Conservation (phyloP, 2,797 vertebrate species). For the Melanotaenia trifasciata region DNA sequence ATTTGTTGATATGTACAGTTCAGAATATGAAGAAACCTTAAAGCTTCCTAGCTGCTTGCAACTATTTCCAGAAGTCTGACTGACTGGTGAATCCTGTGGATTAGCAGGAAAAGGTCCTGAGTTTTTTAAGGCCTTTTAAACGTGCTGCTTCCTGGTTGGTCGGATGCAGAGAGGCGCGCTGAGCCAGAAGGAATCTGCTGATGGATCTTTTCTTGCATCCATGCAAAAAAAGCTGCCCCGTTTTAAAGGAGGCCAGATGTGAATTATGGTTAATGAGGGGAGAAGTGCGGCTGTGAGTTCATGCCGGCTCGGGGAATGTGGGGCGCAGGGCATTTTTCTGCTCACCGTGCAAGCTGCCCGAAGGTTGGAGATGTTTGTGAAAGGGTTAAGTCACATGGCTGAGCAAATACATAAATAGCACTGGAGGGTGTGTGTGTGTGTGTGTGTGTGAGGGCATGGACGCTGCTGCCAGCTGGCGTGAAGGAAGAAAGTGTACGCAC, state of each 20-base stretch:
- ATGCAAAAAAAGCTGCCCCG: slow-evolving; percentile 41
- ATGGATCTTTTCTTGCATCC: slow-evolving; percentile 46
- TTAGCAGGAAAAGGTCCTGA: slow-evolving; percentile 5
- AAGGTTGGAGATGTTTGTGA: slow-evolving; percentile 59
- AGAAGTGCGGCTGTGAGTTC: slow-evolving; percentile 32
- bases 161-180: slow-evolving; percentile 8
- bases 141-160: slow-evolving; percentile 20
- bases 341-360: slow-evolving; percentile 49
- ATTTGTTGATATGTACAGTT: too few species aligned
- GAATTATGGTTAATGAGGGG: slow-evolving; percentile 61
- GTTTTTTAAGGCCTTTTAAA: slow-evolving; percentile 31
- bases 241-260: slow-evolving; percentile 66
- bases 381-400: slow-evolving; percentile 72
- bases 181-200: slow-evolving; percentile 53
- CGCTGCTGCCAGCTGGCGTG: slow-evolving; percentile 44
- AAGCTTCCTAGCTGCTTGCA: too few species aligned
- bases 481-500: background rate
- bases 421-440: slow-evolving; percentile 22
- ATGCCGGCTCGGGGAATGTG: slow-evolving; percentile 29
- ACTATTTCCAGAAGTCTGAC: too few species aligned
- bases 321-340: slow-evolving; percentile 55
- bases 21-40: too few species aligned
- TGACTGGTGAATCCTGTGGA: slow-evolving; percentile 9
- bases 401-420: slow-evolving; percentile 70
- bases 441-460: slow-evolving; percentile 29